phyloP scores from a whole-genome alignment of 2,888 invertebrate species.

The Acronicta aceris region DNA sequence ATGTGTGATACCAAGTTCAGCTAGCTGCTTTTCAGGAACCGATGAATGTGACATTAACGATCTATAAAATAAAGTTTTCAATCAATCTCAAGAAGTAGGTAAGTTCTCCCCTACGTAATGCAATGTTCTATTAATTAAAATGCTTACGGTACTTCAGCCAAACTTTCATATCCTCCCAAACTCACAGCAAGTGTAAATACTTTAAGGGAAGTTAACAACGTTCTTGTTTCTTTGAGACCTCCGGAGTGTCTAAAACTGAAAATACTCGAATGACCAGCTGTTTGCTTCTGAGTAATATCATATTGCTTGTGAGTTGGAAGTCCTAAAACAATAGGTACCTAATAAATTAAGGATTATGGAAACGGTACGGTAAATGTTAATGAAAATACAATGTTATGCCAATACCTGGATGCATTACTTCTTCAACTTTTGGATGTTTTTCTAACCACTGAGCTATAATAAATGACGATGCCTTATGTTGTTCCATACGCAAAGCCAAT shows the following conservation, averaged over 20 bases:
- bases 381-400: background rate
- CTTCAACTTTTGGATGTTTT: conserved; percentile 93
- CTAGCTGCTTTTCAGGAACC: conserved; percentile 93
- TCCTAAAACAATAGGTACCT: conserved; percentile 79
- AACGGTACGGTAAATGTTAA: too few species aligned
- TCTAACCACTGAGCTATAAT: conserved; percentile 95
- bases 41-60: conserved; percentile 98
- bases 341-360: too few species aligned
- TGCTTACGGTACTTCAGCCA: conserved; percentile 97
- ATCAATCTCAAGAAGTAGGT: background rate
- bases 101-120: too few species aligned
- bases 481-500: conserved; percentile 96
- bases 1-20: conserved; percentile 94
- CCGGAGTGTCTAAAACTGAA: conserved; percentile 96
- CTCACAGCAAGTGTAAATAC: conserved; percentile 97
- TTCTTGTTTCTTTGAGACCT: conserved; percentile 91
- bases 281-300: conserved; percentile 93
- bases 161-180: conserved; percentile 98
- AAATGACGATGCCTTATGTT: conserved; percentile 94
- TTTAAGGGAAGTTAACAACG: conserved; percentile 93
- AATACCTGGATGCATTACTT: conserved; percentile 95
- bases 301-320: conserved; percentile 96
- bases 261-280: conserved; percentile 97
- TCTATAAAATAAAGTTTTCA: conserved; percentile 82
- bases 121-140: background rate